Base-by-base conservation (phyloP, 2,113 vertebrate species). In the Stercorarius parasiticus region DNA sequence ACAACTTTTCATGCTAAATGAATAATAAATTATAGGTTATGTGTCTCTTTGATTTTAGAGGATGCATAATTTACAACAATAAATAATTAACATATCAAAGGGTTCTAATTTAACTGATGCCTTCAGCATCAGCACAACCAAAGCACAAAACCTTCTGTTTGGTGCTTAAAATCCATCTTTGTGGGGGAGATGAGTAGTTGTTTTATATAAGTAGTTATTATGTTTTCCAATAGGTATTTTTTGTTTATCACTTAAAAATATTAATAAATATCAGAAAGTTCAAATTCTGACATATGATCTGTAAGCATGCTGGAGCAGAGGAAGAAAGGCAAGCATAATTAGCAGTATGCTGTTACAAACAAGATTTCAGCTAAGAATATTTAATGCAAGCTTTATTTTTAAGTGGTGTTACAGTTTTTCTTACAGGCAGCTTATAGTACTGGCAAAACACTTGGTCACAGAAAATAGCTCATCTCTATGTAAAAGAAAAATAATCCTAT, bases 21-120 rank as follows among this genome's bases (percentile, higher is more conserved):
- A 98, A 98, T 97, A 98, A 98, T 97, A 98, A 98, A 98, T 98
- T 96, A 97, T 91, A 98, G 95, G 97, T 97, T 98, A 97, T 79
- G 58, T 97, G 86, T 96, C 94, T 97, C 95, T 98, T 95, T 98
- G 96, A 98, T 98, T 98, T 98, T 96, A 96, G 94, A 97, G 93
- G 89, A 97, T 97, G 91, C 86, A 98, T 98, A 98, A 98, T 98
- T 98, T 97, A 97, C 96, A 98, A 97, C 95, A 96, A 98, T 98
- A 98, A 98, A 98, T 98, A 98, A 98, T 98, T 97, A 98, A 98
- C 97, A 98, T 98, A 97, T 97, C 97, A 98, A 98, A 98, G 90
- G 74, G 84, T 96, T 97, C 83, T 96, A 97, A 97, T 98, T 97
- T 97, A 97, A 98, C 74, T 96, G 93, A 95, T 96, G 94, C 94